Evolutionary conservation across 1,140 invertebrate genomes (phyloP).

Genomic region (Mercenaria mercenaria): DNA sequence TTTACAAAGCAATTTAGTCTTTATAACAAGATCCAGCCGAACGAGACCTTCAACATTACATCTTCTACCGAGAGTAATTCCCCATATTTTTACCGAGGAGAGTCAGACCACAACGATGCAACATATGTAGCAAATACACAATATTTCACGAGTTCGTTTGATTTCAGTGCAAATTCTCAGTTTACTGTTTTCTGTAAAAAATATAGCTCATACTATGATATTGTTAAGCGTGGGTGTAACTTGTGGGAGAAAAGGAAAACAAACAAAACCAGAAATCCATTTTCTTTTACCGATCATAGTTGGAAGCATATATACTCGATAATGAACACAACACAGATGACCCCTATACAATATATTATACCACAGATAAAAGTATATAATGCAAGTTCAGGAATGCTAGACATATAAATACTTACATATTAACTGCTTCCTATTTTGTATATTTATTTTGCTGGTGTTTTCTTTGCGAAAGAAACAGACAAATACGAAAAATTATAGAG

Average conservation of each 20-base stretch:
- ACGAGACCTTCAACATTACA: background rate
- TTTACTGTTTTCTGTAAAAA: background rate
- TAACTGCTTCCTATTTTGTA: too few species aligned
- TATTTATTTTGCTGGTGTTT: too few species aligned
- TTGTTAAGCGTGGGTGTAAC: background rate
- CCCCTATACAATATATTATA: background rate
- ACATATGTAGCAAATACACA: conserved; percentile 33
- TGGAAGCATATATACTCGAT: background rate
- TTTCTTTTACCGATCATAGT: background rate
- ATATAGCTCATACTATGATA: background rate
- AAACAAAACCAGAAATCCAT: background rate
- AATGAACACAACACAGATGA: background rate
- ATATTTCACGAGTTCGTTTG: background rate
- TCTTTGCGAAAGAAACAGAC: too few species aligned
- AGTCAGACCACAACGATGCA: background rate
- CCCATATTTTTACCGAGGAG: conserved; percentile 7
- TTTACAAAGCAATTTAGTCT: background rate
- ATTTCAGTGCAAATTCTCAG: background rate
- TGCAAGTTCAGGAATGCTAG: too few species aligned
- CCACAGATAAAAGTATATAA: background rate
- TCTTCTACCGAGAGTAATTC: background rate
- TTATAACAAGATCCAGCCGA: background rate
- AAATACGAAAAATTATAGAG: too few species aligned
- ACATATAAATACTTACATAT: too few species aligned
- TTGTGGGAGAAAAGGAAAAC: background rate